Evolutionary conservation across 37 sponge, comb jelly and placozoan genomes (phyloP), one percentile per base, ranked within the genome.

Genomic region (Dysidea cf. avara): DNA sequence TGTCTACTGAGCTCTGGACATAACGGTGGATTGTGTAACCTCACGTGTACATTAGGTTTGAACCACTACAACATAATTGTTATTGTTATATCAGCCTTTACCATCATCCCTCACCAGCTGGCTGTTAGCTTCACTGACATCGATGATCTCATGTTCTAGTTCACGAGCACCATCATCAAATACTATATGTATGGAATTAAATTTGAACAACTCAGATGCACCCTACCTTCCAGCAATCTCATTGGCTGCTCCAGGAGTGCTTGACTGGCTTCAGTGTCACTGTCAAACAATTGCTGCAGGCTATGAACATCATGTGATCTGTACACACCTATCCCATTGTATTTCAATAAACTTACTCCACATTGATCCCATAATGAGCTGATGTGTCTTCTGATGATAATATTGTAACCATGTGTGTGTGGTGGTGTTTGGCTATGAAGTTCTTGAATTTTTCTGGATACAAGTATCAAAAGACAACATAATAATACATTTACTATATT

Each of bases 1-100:
- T 65, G 48, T n/a, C 86, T 25, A 6, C 13, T 64, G 2, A 81
- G 57, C 55, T 90, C 91, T 7, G 82, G 71, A 36, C 78, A 74
- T 2, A 13, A 22, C 4, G 56, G 56, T 2, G 85, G 53, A 39
- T 81, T 46, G 30, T 25, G 31, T 22, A 85, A 64, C 21, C 91
- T 62, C 28, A 80, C 53, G 66, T 90, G 91, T n/a, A n/a, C n/a
- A n/a, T n/a, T n/a, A n/a, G n/a, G n/a, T n/a, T n/a, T n/a, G n/a
- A n/a, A n/a, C n/a, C n/a, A n/a, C n/a, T n/a, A n/a, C n/a, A 33
- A 80, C 77, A 38, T 76, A 53, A 4, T 53, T 22, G 64, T 85
- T 85, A 21, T 26, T 13, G 0, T 69, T 64, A 76, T 75, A 55
- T 3, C 25, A 68, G 21, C 5, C 9, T 6, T 17, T 40, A 12